Base-by-base conservation (phyloP, 2,888 invertebrate genomes). In the Diaperis boleti region DNA sequence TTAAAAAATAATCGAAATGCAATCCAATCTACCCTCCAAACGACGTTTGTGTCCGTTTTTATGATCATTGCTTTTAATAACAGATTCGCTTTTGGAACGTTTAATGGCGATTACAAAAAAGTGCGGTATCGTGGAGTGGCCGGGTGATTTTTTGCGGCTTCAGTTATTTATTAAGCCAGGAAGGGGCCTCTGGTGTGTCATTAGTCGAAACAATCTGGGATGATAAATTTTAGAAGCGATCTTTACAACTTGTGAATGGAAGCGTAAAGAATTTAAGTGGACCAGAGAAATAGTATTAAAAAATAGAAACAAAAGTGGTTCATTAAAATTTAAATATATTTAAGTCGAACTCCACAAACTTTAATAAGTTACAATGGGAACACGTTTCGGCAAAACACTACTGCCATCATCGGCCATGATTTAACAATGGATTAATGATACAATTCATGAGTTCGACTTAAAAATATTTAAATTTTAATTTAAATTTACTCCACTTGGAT, bases 241-340 rank as follows among this genome's bases (percentile, higher is more conserved):
- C 55, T 42, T 44, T 44, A 44, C 44, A 44, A 44, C 31, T 42
- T 18, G 44, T 55, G 44, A 47, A 59, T 29, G 37, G 59, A 10
- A 14, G 54, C 41, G 54, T 52, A 55, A 56, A 49, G 39, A 54
- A 41, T 50, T 50, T 44, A 55, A 29, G 49, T 31, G 55, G 59
- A 52, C 52, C 47, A 37, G 42, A 59, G 44, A 55, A 52, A 57
- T 42, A 47, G 20, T 13, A 33, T 26, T 47, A 41, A 35, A 61
- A 54, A n/a, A n/a, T n/a, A n/a, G n/a, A n/a, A n/a, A n/a, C n/a
- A n/a, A n/a, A n/a, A n/a, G n/a, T n/a, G n/a, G n/a, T n/a, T n/a
- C n/a, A n/a, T n/a, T n/a, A n/a, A n/a, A n/a, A n/a, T n/a, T n/a
- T n/a, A n/a, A n/a, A n/a, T n/a, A n/a, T n/a, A n/a, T n/a, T n/a